Base-by-base conservation (phyloP, 2,888 invertebrate genomes). In the Diaphora mendica region DNA sequence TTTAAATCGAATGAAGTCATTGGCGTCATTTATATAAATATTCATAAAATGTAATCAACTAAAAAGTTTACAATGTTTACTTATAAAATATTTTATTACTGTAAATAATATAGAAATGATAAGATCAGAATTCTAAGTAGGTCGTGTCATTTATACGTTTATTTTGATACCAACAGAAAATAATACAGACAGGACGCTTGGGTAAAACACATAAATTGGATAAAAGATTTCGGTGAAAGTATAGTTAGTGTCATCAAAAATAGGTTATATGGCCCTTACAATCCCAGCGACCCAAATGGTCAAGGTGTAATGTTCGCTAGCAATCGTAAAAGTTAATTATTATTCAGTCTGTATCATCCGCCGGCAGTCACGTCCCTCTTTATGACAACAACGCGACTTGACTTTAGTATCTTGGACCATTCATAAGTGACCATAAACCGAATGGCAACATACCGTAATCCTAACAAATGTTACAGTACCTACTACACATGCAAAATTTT, bases 291-390 rank as follows among this genome's bases (percentile, higher is more conserved):
- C 75, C 78, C 77, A 73, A 82, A 84, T 86, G 83, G 84, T 86
- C 85, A 85, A 82, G 81, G 79, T 85, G 68, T 77, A 82, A 81
- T 73, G 77, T 79, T 79, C 77, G 78, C 77, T 78, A 77, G 84
- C 82, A 85, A 86, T 86, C 86, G 87, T 91, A 87, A 88, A 89
- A 88, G 81, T 86, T 87, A 86, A 90, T 93, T 91, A 87, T 85
- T 89, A 94, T 93, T 93, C 94, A 84, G 82, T 78, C 80, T 81
- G 83, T 81, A 82, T 80, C 79, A 70, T 78, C 79, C 81, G 80
- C 90, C 88, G 89, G 82, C 87, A 86, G 93, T 92, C 93, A 92
- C 92, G 93, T 93, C 81, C 85, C 74, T 74, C 78, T 82, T 82
- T 85, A 87, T 86, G 85, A 82, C 80, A 82, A 78, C 85, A 86